Conservation (phyloP, 2,113 vertebrate genomes). For the Hemiprocne comata region DNA sequence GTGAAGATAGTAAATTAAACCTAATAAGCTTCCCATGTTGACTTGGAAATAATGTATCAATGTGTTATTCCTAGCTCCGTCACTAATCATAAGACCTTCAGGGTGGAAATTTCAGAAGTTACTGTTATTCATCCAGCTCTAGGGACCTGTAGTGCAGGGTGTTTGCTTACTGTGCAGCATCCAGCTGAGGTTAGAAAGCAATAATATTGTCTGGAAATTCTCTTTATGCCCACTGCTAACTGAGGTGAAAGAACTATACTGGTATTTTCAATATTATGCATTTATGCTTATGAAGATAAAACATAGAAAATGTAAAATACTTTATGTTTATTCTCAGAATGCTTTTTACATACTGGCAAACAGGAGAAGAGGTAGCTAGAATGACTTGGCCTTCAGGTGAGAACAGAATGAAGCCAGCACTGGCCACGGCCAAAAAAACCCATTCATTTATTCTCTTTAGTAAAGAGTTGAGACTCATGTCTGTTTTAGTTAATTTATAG, state of each 20-base stretch:
- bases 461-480: not conserved
- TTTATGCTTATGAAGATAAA: not conserved
- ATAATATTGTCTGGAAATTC: not conserved
- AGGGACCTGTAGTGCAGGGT: not conserved
- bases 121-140: not conserved
- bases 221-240: not conserved
- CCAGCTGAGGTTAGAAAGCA: not conserved
- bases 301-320: not conserved
- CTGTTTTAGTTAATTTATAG: not conserved
- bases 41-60: not conserved
- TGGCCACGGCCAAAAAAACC: not conserved
- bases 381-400: not conserved
- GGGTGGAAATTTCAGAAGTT: not conserved
- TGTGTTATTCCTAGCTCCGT: not conserved
- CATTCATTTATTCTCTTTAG: not conserved
- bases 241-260: not conserved
- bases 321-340: not conserved
- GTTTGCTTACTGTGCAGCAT: not conserved
- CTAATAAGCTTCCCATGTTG: not conserved
- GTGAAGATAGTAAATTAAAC: not conserved
- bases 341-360: not conserved
- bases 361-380: not conserved
- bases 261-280: not conserved
- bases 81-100: not conserved
- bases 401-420: not conserved